Evolutionary conservation across 2,113 vertebrate species (phyloP), one percentile per base, ranked within the genome.

Genomic region (Zapornia atra): DNA sequence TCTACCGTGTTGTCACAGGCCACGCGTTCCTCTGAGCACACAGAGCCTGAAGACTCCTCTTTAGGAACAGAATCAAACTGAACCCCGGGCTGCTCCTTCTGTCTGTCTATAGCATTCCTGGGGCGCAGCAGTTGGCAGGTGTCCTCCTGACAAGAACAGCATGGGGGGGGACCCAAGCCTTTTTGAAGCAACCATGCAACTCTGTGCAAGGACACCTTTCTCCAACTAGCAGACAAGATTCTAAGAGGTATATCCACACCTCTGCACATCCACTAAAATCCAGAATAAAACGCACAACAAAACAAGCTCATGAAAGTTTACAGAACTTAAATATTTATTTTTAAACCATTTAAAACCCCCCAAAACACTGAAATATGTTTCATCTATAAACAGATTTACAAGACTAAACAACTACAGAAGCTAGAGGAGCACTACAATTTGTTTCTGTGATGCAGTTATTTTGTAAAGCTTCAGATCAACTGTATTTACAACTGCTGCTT

Each of bases 281-380:
- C 90, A 80, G 46, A 85, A 93, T 21, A 69, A 60, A 96, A 61
- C 1, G 36, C 95, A 96, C 51, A 89, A 95, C 94, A 94, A 86
- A 87, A 83, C 18, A 70, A 44, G 84, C 61, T 93, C 44, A 26
- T 70, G 70, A 97, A 95, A 96, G 89, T 96, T 96, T 96, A 96
- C 96, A 95, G 98, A 98, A 98, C 98, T 99, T 98, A 99, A 98
- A 98, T 98, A 98, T 99, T 99, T 99, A 99, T 98, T 99, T 97
- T 98, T 96, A 97, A 97, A 97, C 97, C 96, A 97, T 97, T 97
- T 97, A 94, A 97, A 83, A 48, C 94, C 95, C 92, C 97, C 95
- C 34, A 57, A 91, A 95, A 98, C 98, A 98, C 82, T 98, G 98
- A 98, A 97, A 94, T 98, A 97, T 96, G 96, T 96, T 97, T 98